phyloP scores from a whole-genome alignment of 1,140 invertebrate species.

The Globodera ellingtonae region DNA sequence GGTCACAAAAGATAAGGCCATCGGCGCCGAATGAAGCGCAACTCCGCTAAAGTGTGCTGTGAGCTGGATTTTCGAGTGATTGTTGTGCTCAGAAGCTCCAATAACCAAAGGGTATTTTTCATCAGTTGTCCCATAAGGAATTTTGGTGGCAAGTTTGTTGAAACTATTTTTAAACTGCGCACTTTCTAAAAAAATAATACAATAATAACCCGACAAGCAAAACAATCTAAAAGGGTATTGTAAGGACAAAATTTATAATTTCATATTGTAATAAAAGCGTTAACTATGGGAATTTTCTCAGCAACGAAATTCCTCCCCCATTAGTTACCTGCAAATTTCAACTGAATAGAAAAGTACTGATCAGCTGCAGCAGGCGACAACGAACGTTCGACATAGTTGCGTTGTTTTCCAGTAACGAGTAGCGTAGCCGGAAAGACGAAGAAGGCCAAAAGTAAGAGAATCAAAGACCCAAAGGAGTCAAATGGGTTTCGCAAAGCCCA shows the following conservation, averaged over 20 bases:
- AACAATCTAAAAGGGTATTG: no score
- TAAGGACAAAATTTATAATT: no score
- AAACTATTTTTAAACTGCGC: background rate
- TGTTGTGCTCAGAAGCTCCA: slow-evolving; percentile 34
- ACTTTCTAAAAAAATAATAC: background rate
- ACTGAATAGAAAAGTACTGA: background rate
- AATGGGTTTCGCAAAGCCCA: background rate
- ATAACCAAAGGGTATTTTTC: slow-evolving; percentile 38
- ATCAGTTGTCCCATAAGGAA: background rate
- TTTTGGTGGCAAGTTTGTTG: background rate
- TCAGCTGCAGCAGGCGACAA: background rate
- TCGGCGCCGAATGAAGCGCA: slow-evolving; percentile 42
- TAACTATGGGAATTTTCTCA: no score
- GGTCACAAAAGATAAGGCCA: slow-evolving; percentile 43
- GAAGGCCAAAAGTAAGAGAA: background rate
- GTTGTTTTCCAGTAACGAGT: background rate
- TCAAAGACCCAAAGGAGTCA: background rate
- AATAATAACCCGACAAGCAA: no score
- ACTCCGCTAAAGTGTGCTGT: slow-evolving; percentile 49
- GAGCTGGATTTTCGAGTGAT: slow-evolving; percentile 20
- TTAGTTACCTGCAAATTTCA: background rate
- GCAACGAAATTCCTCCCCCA: no score
- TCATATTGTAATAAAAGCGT: no score
- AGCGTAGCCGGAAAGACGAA: background rate
- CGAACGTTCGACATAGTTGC: background rate